Base-by-base conservation (phyloP, 2,888 invertebrate species). In the Stenodera caucasica region DNA sequence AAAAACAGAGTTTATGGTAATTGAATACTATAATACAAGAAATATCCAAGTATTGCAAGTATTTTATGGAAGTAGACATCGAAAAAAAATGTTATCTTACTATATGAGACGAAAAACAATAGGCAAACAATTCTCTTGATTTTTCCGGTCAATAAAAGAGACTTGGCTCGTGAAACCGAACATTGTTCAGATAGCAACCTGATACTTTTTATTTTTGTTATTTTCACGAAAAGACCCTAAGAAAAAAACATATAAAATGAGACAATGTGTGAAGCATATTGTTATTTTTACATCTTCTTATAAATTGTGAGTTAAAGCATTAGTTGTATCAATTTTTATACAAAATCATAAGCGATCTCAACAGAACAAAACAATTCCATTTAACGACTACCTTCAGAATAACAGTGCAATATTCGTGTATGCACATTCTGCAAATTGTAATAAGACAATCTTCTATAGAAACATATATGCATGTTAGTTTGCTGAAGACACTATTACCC, bases 351-450 rank as follows among this genome's bases (percentile, higher is more conserved):
- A 51, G 57, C 54, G 56, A 60, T 60, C 52, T 56, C 30, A 56
- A 53, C 30, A 55, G 45, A 62, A 61, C 58, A 62, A 55, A 58
- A 56, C 58, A 50, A 58, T 62, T 58, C 45, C 49, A 53, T 55
- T 62, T 55, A 62, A 62, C 53, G 57, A 61, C 55, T 45, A 35
- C 26, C 45, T 37, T 30, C 49, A 29, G 30, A 55, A 53, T 53
- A 57, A 51, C 49, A 50, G 49, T 58, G 58, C 52, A 56, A 58
- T 58, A 56, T 58, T 55, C 58, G 14, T 18, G 45, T 52, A 49
- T 49, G 55, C 37, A 61, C 37, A 61, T 55, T 30, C 51, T 33
- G 26, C 5, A 49, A 32, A 53, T 18, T 53, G 14, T 33, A 29
- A 45, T 51, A 57, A 11, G 35, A 32, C 35, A 49, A 29, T 55